phyloP scores from a whole-genome alignment of 2,888 invertebrate species.

The Leucophenga montana region DNA sequence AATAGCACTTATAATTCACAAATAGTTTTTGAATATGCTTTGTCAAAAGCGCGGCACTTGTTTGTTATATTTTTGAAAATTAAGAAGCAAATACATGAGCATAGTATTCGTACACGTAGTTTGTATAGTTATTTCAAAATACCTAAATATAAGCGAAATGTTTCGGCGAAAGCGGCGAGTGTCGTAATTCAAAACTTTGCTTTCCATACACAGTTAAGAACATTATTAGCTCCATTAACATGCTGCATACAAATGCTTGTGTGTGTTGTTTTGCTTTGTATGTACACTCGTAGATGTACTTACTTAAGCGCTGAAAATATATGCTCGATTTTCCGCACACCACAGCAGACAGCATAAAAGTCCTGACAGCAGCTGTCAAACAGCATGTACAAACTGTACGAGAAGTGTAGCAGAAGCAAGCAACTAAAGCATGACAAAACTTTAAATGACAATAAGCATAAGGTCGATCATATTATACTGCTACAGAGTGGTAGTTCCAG shows the following conservation, averaged over 20 bases:
- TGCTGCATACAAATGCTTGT: slow-evolving; percentile 11
- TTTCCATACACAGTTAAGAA: too few relatives aligned
- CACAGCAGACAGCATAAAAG: not conserved
- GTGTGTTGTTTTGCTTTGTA: not conserved
- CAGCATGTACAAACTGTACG: slow-evolving; percentile 3
- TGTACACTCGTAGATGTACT: not conserved
- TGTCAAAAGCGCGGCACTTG: too few relatives aligned
- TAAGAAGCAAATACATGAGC: too few relatives aligned
- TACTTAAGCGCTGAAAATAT: not conserved
- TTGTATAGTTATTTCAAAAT: too few relatives aligned
- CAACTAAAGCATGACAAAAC: slow-evolving; percentile 5
- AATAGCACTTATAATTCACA: too few relatives aligned
- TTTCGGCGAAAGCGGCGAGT: too few relatives aligned
- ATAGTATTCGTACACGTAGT: too few relatives aligned
- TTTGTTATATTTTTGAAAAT: too few relatives aligned
- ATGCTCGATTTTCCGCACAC: not conserved
- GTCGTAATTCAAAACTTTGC: too few relatives aligned
- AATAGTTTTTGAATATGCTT: too few relatives aligned
- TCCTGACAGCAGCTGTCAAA: slow-evolving; percentile 9
- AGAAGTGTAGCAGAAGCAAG: not conserved
- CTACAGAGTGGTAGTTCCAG: not conserved
- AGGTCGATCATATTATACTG: not conserved
- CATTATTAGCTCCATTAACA: not conserved
- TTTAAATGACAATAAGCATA: slow-evolving; percentile 14
- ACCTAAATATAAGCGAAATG: too few relatives aligned